Evolutionary conservation across 1,140 invertebrate genomes (phyloP).

Genomic region (Bombus balteatus): DNA sequence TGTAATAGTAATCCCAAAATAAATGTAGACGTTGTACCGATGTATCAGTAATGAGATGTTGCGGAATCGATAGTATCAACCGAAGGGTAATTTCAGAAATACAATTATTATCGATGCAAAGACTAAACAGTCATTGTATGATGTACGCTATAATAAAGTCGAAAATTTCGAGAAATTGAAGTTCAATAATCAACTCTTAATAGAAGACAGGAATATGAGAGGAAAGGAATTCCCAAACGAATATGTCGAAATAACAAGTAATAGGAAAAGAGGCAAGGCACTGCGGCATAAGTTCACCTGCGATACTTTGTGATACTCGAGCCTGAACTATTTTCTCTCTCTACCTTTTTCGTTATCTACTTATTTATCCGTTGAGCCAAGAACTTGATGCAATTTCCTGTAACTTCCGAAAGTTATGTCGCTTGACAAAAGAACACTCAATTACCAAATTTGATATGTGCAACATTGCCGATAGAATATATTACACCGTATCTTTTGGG

Average conservation of each 20-base stretch:
- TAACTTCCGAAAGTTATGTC: neutral
- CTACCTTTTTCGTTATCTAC: neutral
- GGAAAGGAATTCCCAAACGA: neutral
- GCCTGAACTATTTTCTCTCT: neutral
- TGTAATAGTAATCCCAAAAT: conserved; percentile 22
- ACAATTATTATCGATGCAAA: neutral
- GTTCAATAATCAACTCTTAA: conserved; percentile 40
- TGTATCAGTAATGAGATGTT: neutral
- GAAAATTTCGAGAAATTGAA: conserved; percentile 42
- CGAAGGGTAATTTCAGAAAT: neutral
- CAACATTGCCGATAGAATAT: neutral
- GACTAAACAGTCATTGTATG: neutral
- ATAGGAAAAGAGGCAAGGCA: neutral
- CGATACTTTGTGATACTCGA: neutral
- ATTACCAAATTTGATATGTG: conserved; percentile 1
- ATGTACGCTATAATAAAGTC: neutral
- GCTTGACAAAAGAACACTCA: neutral
- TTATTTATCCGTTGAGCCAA: conserved; percentile 3
- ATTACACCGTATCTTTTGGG: neutral
- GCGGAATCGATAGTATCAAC: conserved; percentile 2
- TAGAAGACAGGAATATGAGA: neutral
- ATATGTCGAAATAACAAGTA: neutral
- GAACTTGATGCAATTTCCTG: conserved; percentile 1
- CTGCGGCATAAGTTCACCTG: neutral
- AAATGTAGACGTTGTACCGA: conserved; percentile 40